Evolutionary conservation across 1,140 invertebrate species (phyloP).

Genomic region (Adelges cooleyi): DNA sequence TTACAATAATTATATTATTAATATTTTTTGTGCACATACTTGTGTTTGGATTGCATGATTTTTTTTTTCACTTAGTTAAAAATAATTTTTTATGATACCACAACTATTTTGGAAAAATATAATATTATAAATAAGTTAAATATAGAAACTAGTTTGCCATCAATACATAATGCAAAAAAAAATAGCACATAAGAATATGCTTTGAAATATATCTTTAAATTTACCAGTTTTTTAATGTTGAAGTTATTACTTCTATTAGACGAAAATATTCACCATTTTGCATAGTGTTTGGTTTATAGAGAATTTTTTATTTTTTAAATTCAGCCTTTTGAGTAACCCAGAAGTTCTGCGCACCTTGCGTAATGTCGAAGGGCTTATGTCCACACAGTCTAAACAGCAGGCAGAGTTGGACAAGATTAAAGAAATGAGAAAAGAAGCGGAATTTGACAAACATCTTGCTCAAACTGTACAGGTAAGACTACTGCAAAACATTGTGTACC

Average conservation of each 20-base stretch:
- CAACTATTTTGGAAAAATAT: no score
- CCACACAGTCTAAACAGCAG: slow-evolving; percentile 37
- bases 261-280: slow-evolving; percentile 12
- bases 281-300: background rate
- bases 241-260: background rate
- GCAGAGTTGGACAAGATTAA: slow-evolving; percentile 49
- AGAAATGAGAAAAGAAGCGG: slow-evolving; percentile 59
- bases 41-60: slow-evolving; percentile 26
- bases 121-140: no score
- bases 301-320: slow-evolving; percentile 29
- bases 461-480: slow-evolving; percentile 49
- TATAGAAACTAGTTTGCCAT: no score
- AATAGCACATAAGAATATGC: no score
- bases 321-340: slow-evolving; percentile 56
- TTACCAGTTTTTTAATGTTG: background rate
- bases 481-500: background rate
- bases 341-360: slow-evolving; percentile 58
- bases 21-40: slow-evolving; percentile 17
- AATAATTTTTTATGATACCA: no score
- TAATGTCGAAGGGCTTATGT: slow-evolving; percentile 46
- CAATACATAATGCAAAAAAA: no score
- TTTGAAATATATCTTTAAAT: background rate
- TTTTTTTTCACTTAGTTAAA: no score
- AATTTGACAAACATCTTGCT: slow-evolving; percentile 66
- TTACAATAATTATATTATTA: background rate